Conservation (phyloP, 1,140 invertebrate species). For the Scaptodrosophila lebanonensis region DNA sequence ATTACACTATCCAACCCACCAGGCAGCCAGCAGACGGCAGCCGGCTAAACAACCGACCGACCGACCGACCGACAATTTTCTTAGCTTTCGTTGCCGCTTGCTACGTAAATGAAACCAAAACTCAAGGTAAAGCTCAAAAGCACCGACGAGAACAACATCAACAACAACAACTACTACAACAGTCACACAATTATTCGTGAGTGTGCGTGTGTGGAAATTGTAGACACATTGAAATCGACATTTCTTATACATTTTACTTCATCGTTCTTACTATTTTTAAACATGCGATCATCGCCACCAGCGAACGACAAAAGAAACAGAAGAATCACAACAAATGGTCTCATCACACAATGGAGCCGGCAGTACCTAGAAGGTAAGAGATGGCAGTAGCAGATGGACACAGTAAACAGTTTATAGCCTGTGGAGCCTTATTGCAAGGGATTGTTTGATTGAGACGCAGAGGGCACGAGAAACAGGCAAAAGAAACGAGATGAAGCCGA, state of each 20-base stretch:
- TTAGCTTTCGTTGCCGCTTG: constrained; percentile 23
- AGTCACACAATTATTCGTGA: constrained; percentile 8
- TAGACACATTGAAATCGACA: constrained; percentile 59
- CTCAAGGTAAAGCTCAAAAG: constrained; percentile 57
- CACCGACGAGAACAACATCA: constrained; percentile 14
- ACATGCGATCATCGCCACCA: constrained; percentile 54
- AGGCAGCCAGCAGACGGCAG: constrained; percentile 10
- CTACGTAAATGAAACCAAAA: constrained; percentile 62
- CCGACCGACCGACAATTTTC: constrained; percentile 49
- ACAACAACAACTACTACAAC: constrained; percentile 19
- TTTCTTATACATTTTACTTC: constrained; percentile 54
- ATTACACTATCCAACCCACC: constrained; percentile 60
- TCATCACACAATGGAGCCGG: constrained; percentile 11
- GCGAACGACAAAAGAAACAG: constrained; percentile 14
- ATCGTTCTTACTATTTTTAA: constrained; percentile 63
- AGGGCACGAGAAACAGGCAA: too few species aligned
- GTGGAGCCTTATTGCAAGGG: too few species aligned
- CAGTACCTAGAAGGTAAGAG: constrained; percentile 11
- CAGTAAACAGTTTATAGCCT: too few species aligned
- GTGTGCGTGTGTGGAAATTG: constrained; percentile 32
- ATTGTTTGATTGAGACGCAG: too few species aligned
- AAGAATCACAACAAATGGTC: constrained; percentile 27
- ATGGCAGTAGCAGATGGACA: constrained; percentile 4
- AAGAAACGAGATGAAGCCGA: too few species aligned
- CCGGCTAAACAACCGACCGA: constrained; percentile 10